phyloP scores from a whole-genome alignment of 2,797 vertebrate species.

The Girardinus metallicus region DNA sequence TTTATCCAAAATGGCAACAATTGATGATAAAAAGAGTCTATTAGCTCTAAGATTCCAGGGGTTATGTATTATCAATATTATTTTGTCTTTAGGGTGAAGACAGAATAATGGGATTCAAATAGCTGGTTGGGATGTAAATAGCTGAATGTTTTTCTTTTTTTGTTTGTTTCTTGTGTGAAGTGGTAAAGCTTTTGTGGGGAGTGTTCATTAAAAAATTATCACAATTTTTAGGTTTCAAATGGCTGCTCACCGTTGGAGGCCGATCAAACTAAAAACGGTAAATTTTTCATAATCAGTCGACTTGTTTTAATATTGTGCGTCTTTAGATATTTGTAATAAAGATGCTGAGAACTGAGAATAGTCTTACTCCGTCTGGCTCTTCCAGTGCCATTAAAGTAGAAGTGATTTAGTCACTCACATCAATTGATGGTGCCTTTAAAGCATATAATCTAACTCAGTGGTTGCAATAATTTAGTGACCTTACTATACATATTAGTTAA shows the following conservation, averaged over 20 bases:
- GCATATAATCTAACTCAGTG: neutral
- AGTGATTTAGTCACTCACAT: slow-evolving; percentile 1
- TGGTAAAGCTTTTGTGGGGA: neutral
- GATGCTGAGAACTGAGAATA: neutral
- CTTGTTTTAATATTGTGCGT: neutral
- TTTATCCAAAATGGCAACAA: neutral
- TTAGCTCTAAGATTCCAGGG: neutral
- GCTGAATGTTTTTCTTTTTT: neutral
- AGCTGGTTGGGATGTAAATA: neutral
- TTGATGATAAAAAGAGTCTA: neutral
- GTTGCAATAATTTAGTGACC: neutral
- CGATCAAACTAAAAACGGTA: neutral
- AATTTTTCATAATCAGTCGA: neutral
- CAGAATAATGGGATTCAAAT: no score
- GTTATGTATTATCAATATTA: neutral
- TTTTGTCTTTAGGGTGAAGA: neutral
- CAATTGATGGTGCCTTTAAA: neutral
- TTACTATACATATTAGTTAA: slow-evolving; percentile 9
- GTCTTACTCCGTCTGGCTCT: neutral
- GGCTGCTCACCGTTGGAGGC: neutral
- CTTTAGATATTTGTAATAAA: neutral
- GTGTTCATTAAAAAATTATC: neutral
- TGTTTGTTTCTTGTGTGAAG: neutral
- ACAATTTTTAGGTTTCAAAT: neutral
- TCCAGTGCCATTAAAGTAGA: neutral